Evolutionary conservation across 2,888 invertebrate genomes (phyloP).

Genomic region (Sabatieria punctata): DNA sequence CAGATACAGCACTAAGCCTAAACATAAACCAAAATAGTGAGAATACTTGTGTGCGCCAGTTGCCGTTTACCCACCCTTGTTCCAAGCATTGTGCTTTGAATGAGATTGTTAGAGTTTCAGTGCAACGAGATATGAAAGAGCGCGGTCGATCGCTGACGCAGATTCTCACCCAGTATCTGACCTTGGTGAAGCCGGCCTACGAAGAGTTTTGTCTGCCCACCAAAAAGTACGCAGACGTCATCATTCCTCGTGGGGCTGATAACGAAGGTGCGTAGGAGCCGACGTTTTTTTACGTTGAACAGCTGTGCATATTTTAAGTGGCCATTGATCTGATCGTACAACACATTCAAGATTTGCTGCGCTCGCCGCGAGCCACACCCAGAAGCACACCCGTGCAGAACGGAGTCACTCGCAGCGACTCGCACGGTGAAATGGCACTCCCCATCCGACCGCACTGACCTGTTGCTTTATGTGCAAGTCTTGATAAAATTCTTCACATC

Average conservation of each 20-base stretch:
- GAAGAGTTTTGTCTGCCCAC: constrained; percentile 60
- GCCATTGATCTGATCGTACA: constrained; percentile 93
- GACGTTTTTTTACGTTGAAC: not conserved
- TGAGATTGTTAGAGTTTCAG: constrained; percentile 43
- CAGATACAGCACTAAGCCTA: too few relatives aligned
- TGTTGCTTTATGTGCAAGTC: too few relatives aligned
- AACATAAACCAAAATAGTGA: too few relatives aligned
- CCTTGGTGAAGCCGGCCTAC: constrained; percentile 96
- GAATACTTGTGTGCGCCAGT: too few relatives aligned
- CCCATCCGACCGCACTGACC: too few relatives aligned
- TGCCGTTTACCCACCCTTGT: too few relatives aligned
- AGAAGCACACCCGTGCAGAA: not conserved
- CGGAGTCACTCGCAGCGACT: too few relatives aligned
- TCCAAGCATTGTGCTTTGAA: too few relatives aligned
- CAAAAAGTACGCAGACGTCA: constrained; percentile 98
- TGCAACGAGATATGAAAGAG: constrained; percentile 85
- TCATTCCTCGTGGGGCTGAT: constrained; percentile 94
- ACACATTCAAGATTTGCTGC: constrained; percentile 75
- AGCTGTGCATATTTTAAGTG: constrained; percentile 43
- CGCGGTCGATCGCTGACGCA: constrained; percentile 80
- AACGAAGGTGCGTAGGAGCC: constrained; percentile 42
- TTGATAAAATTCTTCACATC: too few relatives aligned
- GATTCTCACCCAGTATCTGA: constrained; percentile 88
- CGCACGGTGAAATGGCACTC: too few relatives aligned
- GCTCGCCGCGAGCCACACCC: constrained; percentile 11